A percentile compares a stretch with the other conserved stretches of the same genome.
phyloP scores from a whole-genome alignment of 2,797 vertebrate species.

The Tapera naevia region DNA sequence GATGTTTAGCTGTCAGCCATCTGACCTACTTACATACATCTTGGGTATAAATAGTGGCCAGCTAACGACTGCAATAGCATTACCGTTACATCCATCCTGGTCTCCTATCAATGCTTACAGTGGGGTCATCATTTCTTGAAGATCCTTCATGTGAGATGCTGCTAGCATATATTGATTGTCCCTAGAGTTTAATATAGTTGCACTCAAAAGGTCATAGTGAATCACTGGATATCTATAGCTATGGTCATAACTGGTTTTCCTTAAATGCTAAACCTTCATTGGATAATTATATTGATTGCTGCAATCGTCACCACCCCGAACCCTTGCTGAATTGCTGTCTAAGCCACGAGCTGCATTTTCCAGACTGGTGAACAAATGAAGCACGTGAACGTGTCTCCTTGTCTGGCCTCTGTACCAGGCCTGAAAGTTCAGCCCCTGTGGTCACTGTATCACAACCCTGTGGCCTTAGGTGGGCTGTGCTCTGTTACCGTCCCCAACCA shows the following conservation, averaged over 20 bases:
- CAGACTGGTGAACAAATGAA: not conserved
- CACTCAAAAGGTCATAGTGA: not conserved
- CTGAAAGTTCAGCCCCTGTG: not conserved
- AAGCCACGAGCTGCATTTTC: not conserved
- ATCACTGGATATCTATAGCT: not conserved
- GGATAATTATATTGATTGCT: not conserved
- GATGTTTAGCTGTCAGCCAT: not conserved
- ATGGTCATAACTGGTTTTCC: not conserved
- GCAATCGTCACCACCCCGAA: not conserved
- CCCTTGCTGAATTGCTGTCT: not conserved
- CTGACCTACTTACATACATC: not conserved
- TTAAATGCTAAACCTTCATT: not conserved
- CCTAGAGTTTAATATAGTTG: not conserved
- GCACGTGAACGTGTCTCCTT: not conserved
- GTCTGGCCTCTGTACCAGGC: not conserved
- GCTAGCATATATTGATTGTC: not conserved
- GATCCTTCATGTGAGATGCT: not conserved
- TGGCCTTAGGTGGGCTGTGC: not conserved
- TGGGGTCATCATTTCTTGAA: not conserved
- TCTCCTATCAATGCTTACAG: not conserved
- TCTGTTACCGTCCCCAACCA: not conserved
- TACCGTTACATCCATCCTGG: not conserved
- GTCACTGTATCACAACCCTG: not conserved
- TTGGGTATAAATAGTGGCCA: not conserved
- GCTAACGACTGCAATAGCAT: not conserved